Conservation (phyloP, 2,888 invertebrate species). For the Eretmocerus hayati region DNA sequence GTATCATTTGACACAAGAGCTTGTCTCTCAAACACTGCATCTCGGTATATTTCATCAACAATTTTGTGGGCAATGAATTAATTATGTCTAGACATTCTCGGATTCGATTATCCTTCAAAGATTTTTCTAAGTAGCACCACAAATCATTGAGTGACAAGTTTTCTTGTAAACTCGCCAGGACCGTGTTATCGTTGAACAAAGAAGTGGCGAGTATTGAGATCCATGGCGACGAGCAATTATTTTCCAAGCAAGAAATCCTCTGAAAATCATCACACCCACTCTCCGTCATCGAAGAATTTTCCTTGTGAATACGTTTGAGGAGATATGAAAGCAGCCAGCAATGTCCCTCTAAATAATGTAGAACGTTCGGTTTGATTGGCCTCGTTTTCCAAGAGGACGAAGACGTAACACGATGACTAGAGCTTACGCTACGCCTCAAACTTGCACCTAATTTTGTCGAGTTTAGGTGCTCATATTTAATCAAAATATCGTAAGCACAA, state of each 20-base stretch:
- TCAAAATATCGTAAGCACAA: constrained; percentile 29
- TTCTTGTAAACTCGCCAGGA: constrained; percentile 56
- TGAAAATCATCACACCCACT: constrained; percentile 51
- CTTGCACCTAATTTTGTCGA: not conserved
- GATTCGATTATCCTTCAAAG: constrained; percentile 47
- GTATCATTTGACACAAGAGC: constrained; percentile 55
- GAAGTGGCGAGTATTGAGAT: constrained; percentile 46
- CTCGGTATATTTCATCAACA: constrained; percentile 50
- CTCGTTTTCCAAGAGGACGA: constrained; percentile 38
- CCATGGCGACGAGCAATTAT: constrained; percentile 54
- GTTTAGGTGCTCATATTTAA: constrained; percentile 26
- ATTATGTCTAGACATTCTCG: constrained; percentile 47
- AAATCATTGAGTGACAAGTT: constrained; percentile 51
- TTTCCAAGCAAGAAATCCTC: constrained; percentile 56
- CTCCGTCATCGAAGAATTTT: constrained; percentile 50
- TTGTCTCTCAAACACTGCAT: constrained; percentile 54
- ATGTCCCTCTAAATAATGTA: constrained; percentile 58
- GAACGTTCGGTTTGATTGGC: constrained; percentile 48
- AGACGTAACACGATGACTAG: not conserved
- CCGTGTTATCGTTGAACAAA: constrained; percentile 54
- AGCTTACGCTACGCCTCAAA: not conserved
- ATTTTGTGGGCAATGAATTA: constrained; percentile 55
- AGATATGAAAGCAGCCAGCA: constrained; percentile 65
- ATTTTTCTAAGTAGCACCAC: constrained; percentile 50
- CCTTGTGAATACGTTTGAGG: constrained; percentile 58